These are phyloP conservation scores for Lampropteryx suffumata DNA, from an alignment of 2,888 invertebrate species.

Conservation along the genomic window DNA sequence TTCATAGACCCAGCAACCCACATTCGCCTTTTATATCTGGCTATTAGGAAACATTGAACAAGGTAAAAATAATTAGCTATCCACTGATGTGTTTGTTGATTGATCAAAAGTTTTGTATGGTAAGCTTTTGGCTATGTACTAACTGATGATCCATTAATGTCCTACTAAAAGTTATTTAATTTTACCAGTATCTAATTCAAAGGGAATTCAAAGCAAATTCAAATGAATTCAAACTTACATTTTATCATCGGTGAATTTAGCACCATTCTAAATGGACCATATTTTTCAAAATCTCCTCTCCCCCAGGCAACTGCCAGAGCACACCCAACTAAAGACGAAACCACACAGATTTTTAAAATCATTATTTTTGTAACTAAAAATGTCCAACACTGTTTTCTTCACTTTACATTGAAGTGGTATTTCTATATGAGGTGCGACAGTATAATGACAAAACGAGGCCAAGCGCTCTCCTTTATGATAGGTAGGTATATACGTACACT, in stretches of 20 bases:
- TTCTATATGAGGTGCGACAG: conserved; percentile 8
- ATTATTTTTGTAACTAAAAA: conserved; percentile 22
- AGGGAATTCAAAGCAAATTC: too few relatives aligned
- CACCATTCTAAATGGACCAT: conserved; percentile 64
- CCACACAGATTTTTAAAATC: conserved; percentile 34
- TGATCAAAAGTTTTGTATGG: too few relatives aligned
- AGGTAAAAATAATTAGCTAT: too few relatives aligned
- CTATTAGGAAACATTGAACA: too few relatives aligned
- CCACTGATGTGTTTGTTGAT: too few relatives aligned
- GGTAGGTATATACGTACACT: not conserved
- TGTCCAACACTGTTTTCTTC: not conserved
- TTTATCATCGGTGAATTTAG: conserved; percentile 61
- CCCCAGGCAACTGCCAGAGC: conserved; percentile 45
- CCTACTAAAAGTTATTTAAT: too few relatives aligned
- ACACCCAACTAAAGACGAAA: conserved; percentile 35
- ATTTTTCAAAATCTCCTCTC: conserved; percentile 66
- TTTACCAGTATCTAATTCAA: too few relatives aligned
- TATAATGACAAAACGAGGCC: conserved; percentile 14
- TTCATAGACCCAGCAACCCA: too few relatives aligned
- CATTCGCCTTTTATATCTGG: not conserved
- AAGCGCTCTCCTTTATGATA: conserved; percentile 7
- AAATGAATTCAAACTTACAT: conserved; percentile 54
- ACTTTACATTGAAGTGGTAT: conserved; percentile 1
- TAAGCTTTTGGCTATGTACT: too few relatives aligned
- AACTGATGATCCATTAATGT: too few relatives aligned